phyloP scores from a whole-genome alignment of 2,113 vertebrate species.

The Gymnarchus niloticus region DNA sequence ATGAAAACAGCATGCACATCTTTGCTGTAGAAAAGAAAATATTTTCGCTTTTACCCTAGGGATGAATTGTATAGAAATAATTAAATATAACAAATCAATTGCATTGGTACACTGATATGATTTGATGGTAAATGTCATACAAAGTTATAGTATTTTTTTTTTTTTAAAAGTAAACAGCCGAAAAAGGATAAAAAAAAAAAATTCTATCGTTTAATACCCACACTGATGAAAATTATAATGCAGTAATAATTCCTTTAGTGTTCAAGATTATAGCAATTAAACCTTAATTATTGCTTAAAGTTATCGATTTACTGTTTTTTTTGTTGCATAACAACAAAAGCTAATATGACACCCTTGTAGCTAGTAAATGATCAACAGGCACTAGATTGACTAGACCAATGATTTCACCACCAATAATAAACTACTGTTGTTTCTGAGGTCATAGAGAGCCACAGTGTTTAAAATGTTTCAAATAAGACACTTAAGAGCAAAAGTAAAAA shows the following conservation, averaged over 20 bases:
- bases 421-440: background rate
- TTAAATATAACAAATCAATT: background rate
- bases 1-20: background rate
- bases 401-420: background rate
- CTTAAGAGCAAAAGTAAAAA: background rate
- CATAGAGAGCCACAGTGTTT: background rate
- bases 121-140: constrained; percentile 5
- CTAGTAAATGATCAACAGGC: background rate
- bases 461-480: background rate
- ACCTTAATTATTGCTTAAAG: no score
- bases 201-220: background rate
- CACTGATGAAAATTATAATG: constrained; percentile 9
- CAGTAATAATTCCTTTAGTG: background rate
- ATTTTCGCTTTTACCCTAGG: background rate
- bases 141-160: background rate
- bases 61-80: background rate
- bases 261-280: constrained; percentile 4
- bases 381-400: background rate
- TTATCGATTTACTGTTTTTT: constrained; percentile 14
- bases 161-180: background rate
- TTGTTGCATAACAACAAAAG: constrained; percentile 3
- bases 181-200: background rate
- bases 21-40: background rate
- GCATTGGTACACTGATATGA: background rate
- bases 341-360: background rate